Evolutionary conservation across 2,888 invertebrate genomes (phyloP).

Genomic region (Himalopsyche kuldschensis): DNA sequence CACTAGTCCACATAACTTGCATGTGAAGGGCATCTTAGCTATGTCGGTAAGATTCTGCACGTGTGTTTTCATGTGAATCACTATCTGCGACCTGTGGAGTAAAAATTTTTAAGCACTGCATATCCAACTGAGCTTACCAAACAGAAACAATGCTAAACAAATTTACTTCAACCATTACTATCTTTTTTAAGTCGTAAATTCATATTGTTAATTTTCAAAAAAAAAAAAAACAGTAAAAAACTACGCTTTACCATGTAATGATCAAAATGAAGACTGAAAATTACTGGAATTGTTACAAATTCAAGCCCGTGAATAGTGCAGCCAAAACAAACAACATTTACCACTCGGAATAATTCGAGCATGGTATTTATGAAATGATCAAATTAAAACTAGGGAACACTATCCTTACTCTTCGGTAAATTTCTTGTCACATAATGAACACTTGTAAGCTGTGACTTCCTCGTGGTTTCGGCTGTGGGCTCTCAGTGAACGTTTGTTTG

Average conservation of each 20-base stretch:
- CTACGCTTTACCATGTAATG: no score
- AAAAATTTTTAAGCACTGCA: not conserved
- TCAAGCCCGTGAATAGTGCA: no score
- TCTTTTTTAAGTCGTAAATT: no score
- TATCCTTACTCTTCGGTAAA: slow-evolving; percentile 36
- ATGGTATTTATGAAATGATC: not conserved
- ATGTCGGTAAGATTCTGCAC: slow-evolving; percentile 28
- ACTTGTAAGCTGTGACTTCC: slow-evolving; percentile 25
- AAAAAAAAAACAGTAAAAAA: no score
- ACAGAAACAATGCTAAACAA: no score
- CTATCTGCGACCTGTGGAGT: slow-evolving; percentile 29
- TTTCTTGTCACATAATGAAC: slow-evolving; percentile 30
- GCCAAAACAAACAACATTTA: no score
- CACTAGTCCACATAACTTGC: slow-evolving; percentile 31
- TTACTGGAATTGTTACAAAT: no score
- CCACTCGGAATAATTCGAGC: not conserved
- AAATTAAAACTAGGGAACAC: no score
- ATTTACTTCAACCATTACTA: no score
- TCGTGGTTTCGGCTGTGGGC: slow-evolving; percentile 16
- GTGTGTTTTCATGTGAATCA: slow-evolving; percentile 33
- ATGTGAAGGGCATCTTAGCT: slow-evolving; percentile 33
- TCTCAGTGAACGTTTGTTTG: slow-evolving; percentile 13
- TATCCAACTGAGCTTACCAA: not conserved
- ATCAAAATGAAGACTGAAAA: no score
- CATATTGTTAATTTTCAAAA: no score